These are phyloP conservation scores for Magallana angulata DNA, from an alignment of 1,140 invertebrate species.

Conservation along the genomic window DNA sequence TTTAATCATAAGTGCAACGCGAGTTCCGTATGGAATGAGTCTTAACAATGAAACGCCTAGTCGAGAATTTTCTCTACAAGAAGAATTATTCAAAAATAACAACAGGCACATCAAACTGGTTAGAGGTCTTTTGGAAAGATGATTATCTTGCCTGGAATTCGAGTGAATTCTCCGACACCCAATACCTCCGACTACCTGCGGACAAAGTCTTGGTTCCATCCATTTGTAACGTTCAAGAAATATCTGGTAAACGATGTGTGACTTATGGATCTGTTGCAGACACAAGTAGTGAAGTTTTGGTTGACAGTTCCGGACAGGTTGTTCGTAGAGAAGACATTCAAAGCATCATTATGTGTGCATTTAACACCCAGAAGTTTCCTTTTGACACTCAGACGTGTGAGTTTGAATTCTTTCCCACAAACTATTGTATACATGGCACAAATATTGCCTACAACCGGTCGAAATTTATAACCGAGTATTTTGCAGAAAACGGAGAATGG, in stretches of 20 bases:
- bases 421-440: conserved; percentile 1
- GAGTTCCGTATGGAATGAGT: no score
- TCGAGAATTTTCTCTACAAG: no score
- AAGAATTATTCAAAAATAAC: no score
- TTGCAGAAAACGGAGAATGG: no score
- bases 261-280: no score
- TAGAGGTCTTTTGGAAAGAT: no score
- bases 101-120: no score
- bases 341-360: not conserved
- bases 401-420: conserved; percentile 1
- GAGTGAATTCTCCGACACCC: not conserved
- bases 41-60: no score
- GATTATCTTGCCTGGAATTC: not conserved
- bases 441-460: not conserved
- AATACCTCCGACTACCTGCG: not conserved
- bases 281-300: not conserved
- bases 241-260: not conserved
- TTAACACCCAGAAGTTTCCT: conserved; percentile 23
- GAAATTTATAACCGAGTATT: no score
- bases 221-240: conserved; percentile 1
- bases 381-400: conserved; percentile 41
- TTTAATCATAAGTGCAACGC: no score
- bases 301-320: not conserved
- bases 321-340: no score
- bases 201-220: not conserved